phyloP scores from a whole-genome alignment of 1,140 invertebrate species.

The Agraylea sexmaculata region DNA sequence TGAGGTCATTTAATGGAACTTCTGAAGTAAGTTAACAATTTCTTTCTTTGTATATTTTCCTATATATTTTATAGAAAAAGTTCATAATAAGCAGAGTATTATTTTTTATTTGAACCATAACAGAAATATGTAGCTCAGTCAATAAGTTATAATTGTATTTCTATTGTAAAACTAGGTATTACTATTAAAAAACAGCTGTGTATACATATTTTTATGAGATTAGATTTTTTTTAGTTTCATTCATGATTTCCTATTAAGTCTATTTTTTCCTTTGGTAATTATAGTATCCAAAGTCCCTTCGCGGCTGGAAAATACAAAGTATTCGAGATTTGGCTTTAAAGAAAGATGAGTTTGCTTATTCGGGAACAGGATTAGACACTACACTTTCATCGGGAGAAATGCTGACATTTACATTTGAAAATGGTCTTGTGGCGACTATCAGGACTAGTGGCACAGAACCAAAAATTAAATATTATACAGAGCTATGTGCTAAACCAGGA shows the following conservation, averaged over 20 bases:
- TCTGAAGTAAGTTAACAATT: conserved; percentile 45
- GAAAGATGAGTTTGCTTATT: conserved; percentile 10
- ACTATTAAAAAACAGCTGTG: neutral
- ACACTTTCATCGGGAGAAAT: conserved; percentile 64
- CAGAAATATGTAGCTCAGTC: neutral
- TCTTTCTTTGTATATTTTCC: neutral
- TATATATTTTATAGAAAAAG: neutral
- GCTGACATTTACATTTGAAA: conserved; percentile 91
- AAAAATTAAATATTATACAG: conserved; percentile 96
- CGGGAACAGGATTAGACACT: conserved; percentile 31
- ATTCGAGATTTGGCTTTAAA: conserved; percentile 17
- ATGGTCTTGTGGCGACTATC: conserved; percentile 77
- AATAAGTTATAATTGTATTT: neutral
- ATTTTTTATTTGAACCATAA: conserved; percentile 2
- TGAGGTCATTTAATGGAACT: conserved; percentile 62
- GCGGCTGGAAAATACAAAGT: conserved; percentile 25
- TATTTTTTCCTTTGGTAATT: conserved; percentile 28
- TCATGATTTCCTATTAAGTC: too few species aligned
- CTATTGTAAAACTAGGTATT: conserved; percentile 15
- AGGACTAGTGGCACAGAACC: conserved; percentile 98
- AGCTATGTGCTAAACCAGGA: conserved; percentile 61
- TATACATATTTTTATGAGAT: neutral
- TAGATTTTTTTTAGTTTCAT: neutral
- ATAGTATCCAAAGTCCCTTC: conserved; percentile 65
- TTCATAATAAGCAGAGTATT: too few species aligned